Percentiles rank a stretch among this genome's conserved stretches.
Evolutionary conservation across 2,113 vertebrate species (phyloP).

Genomic region (Agelaius tricolor): DNA sequence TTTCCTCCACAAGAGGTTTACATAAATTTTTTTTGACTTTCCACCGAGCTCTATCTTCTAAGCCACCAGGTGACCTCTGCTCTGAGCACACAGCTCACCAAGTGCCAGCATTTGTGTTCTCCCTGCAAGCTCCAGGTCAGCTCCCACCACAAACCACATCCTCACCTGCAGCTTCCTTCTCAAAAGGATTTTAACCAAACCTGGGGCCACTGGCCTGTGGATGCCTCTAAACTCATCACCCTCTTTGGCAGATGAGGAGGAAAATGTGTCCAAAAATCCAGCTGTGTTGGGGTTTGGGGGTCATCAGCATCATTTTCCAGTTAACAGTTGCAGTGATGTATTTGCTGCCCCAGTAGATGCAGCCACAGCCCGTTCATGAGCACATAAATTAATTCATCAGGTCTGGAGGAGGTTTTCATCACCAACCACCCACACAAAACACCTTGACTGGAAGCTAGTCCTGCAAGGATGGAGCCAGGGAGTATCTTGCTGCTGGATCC

Average conservation of each 20-base stretch:
- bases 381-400: neutral
- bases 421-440: neutral
- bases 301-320: neutral
- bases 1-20: neutral
- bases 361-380: rapidly evolving
- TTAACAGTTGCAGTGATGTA: neutral
- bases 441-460: neutral
- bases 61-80: neutral
- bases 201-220: neutral
- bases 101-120: rapidly evolving
- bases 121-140: neutral
- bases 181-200: neutral
- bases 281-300: neutral
- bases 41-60: neutral
- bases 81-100: neutral
- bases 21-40: rapidly evolving
- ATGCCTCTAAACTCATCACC: neutral
- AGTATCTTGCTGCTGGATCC: neutral
- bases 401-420: neutral
- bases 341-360: neutral
- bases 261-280: neutral
- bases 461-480: neutral
- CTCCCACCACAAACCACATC: rapidly evolving
- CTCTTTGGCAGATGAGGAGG: neutral
- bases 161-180: neutral